Conservation (phyloP, 2,797 vertebrate species). For the Cyprinodon diabolis region DNA sequence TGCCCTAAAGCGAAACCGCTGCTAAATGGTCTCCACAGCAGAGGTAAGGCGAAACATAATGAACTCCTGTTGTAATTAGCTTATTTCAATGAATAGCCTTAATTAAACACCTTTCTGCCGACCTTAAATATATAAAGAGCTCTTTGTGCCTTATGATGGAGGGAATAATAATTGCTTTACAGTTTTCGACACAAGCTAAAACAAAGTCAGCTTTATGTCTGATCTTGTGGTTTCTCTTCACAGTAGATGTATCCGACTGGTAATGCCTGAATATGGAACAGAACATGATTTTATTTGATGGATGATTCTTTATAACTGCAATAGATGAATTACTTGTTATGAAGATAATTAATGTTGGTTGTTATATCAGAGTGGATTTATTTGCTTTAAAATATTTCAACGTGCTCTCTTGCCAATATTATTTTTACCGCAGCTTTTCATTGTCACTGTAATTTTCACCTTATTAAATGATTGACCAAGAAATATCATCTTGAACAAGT, state of each 20-base stretch:
- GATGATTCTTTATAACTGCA: conserved; percentile 1
- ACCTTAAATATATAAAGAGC: not conserved
- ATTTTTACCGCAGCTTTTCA: too few species aligned
- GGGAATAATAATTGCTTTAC: not conserved
- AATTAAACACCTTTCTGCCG: conserved; percentile 11
- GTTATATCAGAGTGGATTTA: conserved; percentile 7
- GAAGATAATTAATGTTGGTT: conserved; percentile 14
- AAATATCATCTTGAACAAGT: conserved; percentile 10
- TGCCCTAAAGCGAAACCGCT: conserved; percentile 60
- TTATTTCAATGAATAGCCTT: not conserved
- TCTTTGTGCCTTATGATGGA: not conserved
- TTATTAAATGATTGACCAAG: conserved; percentile 23
- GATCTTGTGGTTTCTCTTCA: not conserved
- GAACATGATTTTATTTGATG: conserved; percentile 3
- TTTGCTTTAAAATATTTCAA: conserved; percentile 2
- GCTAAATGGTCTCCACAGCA: conserved; percentile 33
- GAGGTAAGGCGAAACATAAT: conserved; percentile 62
- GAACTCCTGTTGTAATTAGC: conserved; percentile 9
- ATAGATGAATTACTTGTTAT: conserved; percentile 17
- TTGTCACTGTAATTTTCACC: conserved; percentile 11
- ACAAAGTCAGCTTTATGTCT: conserved; percentile 7
- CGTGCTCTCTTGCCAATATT: not conserved
- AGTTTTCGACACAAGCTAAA: conserved; percentile 2
- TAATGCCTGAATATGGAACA: not conserved
- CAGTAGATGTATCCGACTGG: not conserved